Percentiles rank a stretch among this genome's conserved stretches.
phyloP scores from a whole-genome alignment of 2,888 invertebrate genomes.

The Hypena proboscidalis region DNA sequence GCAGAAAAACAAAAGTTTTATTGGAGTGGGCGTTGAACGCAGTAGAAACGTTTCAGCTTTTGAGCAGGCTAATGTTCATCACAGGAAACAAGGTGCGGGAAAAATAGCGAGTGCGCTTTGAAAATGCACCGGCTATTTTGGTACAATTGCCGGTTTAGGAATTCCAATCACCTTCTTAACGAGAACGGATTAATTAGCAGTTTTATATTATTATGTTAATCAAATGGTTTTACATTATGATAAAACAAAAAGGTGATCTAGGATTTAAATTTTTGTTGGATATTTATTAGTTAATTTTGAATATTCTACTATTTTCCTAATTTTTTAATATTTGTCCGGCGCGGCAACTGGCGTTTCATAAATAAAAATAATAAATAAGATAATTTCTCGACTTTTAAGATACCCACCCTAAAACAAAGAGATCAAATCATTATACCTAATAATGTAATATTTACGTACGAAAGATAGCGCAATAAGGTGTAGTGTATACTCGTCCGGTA shows the following conservation, averaged over 20 bases:
- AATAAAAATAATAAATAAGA: too few relatives aligned
- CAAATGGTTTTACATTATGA: too few relatives aligned
- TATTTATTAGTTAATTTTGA: too few relatives aligned
- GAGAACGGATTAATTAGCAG: neutral
- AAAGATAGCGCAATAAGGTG: constrained; percentile 48
- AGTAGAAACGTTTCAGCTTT: constrained; percentile 59
- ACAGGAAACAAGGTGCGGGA: constrained; percentile 50
- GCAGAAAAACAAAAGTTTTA: constrained; percentile 59
- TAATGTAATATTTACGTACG: constrained; percentile 50
- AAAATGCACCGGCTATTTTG: constrained; percentile 36
- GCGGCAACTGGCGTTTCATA: too few relatives aligned
- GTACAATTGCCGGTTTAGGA: constrained; percentile 24
- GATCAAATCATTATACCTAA: constrained; percentile 41
- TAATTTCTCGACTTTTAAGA: too few relatives aligned
- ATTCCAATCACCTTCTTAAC: constrained; percentile 19
- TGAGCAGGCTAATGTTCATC: constrained; percentile 67
- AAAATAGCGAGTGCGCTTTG: constrained; percentile 50
- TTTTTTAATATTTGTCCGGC: too few relatives aligned
- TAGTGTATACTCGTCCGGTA: constrained; percentile 47
- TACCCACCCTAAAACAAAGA: too few relatives aligned
- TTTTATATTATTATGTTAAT: constrained; percentile 2
- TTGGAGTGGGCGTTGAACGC: constrained; percentile 50
- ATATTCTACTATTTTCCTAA: too few relatives aligned
- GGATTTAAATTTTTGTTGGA: too few relatives aligned
- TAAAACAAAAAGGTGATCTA: too few relatives aligned